phyloP scores from a whole-genome alignment of 1,140 invertebrate genomes.

The Homarus americanus region DNA sequence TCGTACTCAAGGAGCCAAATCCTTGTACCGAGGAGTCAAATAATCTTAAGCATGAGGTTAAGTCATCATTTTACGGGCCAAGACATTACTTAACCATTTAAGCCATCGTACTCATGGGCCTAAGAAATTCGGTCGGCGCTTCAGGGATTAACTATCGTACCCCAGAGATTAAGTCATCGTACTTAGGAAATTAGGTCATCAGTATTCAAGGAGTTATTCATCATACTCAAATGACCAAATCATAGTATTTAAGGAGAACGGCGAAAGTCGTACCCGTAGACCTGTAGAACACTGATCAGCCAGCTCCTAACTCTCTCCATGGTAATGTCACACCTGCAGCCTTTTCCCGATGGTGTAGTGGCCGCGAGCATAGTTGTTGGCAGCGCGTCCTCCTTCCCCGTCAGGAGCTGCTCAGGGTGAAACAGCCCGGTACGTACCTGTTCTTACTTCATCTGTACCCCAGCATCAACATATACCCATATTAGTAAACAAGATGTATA shows the following conservation, averaged over 20 bases:
- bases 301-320: slow-evolving; percentile 79
- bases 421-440: slow-evolving; percentile 84
- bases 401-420: slow-evolving; percentile 39
- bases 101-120: too few relatives aligned
- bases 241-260: neutral
- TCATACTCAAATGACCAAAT: too few relatives aligned
- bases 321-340: slow-evolving; percentile 79
- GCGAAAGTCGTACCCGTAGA: slow-evolving; percentile 81
- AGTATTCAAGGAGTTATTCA: too few relatives aligned
- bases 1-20: too few relatives aligned
- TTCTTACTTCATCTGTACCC: slow-evolving; percentile 79
- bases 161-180: too few relatives aligned
- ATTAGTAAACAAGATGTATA: neutral
- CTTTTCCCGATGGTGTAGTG: slow-evolving; percentile 82
- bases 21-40: too few relatives aligned
- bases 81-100: too few relatives aligned
- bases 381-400: slow-evolving; percentile 87
- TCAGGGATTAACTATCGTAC: too few relatives aligned
- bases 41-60: too few relatives aligned
- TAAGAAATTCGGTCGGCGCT: too few relatives aligned
- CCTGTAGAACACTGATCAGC: slow-evolving; percentile 84
- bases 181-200: too few relatives aligned
- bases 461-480: neutral
- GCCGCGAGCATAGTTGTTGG: slow-evolving; percentile 81
- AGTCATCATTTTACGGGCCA: too few relatives aligned